Evolutionary conservation across 2,113 vertebrate species (phyloP), one percentile per base, ranked within the genome.

Genomic region (Rhodinocichla rosea): DNA sequence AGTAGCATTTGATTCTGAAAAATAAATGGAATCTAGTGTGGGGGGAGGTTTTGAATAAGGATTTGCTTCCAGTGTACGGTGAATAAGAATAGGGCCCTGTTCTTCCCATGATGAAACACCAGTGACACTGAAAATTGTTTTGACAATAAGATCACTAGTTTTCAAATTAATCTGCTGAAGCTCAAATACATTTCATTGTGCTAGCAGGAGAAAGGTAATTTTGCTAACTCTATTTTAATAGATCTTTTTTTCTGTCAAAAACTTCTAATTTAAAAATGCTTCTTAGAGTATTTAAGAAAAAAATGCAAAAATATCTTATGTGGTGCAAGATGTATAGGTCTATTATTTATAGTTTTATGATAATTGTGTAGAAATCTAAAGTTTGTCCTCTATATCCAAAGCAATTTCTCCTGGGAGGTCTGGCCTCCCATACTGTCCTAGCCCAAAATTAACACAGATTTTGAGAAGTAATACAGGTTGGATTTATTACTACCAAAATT

Each of bases 71-170:
- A 80, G 6, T 42, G 7, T 52, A 63, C 0, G 0, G 32, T 74
- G 50, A 86, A 70, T 82, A 89, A 77, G 42, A 84, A 70, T 57
- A 87, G 57, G 81, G 14, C n/a, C 49, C 13, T 87, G 49, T 63
- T 89, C 39, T 92, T 92, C 57, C 57, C 32, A 16, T 78, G 67
- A 81, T 60, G 59, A 55, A 65, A 93, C 39, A 77, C 23, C 37
- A 71, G 28, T 64, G 80, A 83, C 59, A 80, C 24, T 76, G 70
- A 63, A 87, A 95, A 85, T 85, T 83, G 67, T 93, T 96, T 89
- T 80, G 80, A 83, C 82, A 90, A 69, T 79, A 89, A 94, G 75
- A 88, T 83, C 8, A 1, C 62, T 87, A n/a, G 77, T 59, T 94
- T 93, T 92, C 74, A 81, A 77, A 75, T 77, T 63, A 47, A 89